A percentile compares a stretch with the other conserved stretches of the same genome.
phyloP scores from a whole-genome alignment of 2,888 invertebrate species.

The Hecatera dysodea region DNA sequence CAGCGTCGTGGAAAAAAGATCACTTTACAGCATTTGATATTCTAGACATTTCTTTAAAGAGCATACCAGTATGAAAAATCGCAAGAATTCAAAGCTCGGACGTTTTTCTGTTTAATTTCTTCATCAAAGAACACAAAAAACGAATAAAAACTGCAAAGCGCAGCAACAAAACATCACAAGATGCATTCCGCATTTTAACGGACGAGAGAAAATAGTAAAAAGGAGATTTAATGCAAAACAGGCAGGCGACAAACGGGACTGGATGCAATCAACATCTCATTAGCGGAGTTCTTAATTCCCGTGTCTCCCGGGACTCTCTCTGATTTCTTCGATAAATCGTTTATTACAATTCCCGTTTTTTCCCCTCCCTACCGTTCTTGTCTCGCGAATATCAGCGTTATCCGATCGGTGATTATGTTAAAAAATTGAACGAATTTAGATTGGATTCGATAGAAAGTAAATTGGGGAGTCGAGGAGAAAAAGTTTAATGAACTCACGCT shows the following conservation, averaged over 20 bases:
- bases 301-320: constrained; percentile 77
- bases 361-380: constrained; percentile 70
- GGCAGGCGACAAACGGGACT: constrained; percentile 82
- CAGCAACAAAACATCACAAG: constrained; percentile 77
- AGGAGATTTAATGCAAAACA: constrained; percentile 79
- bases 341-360: constrained; percentile 82
- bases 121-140: constrained; percentile 56
- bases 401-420: constrained; percentile 82
- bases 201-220: constrained; percentile 73
- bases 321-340: constrained; percentile 87
- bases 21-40: not conserved
- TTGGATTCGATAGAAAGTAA: constrained; percentile 78
- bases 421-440: constrained; percentile 81
- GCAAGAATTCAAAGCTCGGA: constrained; percentile 37
- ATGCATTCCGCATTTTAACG: constrained; percentile 83
- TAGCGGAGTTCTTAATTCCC: constrained; percentile 86
- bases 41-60: constrained; percentile 26
- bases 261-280: constrained; percentile 90
- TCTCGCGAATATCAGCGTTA: constrained; percentile 79
- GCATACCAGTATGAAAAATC: constrained; percentile 21
- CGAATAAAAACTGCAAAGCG: constrained; percentile 50
- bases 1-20: not conserved
- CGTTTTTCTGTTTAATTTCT: constrained; percentile 62
- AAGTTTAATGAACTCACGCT: constrained; percentile 82
- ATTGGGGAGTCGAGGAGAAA: constrained; percentile 74